Base-by-base conservation (phyloP, 2,113 vertebrate genomes). In the Tychaedon coryphoeus region DNA sequence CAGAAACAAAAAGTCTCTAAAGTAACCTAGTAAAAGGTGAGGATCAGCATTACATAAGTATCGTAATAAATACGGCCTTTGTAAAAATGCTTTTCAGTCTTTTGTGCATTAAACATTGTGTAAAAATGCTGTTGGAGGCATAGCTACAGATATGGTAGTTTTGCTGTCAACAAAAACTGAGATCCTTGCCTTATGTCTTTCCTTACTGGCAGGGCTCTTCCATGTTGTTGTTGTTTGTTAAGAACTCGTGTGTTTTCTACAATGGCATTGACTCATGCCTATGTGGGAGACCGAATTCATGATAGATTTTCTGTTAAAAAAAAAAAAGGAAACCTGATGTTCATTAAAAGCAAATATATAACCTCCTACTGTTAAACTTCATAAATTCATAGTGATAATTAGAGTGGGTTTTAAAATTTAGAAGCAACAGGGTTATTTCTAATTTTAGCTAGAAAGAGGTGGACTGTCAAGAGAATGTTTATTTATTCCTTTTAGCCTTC, bases 271-370 rank as follows among this genome's bases (percentile, higher is more conserved):
- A 91, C 33, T 93, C 75, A 88, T 43, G 87, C 88, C 86, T 91
- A 95, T 87, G 88, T 70, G 76, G 95, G 95, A 77, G 50, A 60
- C 34, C n/a, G 25, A 70, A 74, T 94, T 96, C 82, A 93, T 86
- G 89, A 93, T 58, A 86, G 70, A 75, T 69, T 75, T 94, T 94
- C 47, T 5, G 4, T 54, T 88, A 88, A 65, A 76, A 56, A 47
- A 74, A 40, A 40, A 62, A 81, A 62, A 34, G 58, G 47, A 95
- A 92, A 53, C 83, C 61, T 75, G 81, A 74, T 65, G 42, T 97
- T 94, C 86, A 84, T 95, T 96, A 93, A 94, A 96, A 95, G n/a
- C 81, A 94, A 93, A 94, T 81, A 33, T 56, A 91, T 88, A 71
- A 56, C 65, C 66, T 91, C 92, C 91, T 92, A 74, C 85, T 90